These are phyloP conservation scores for Sciurus carolinensis DNA, from an alignment of 2,797 vertebrate species.

Conservation along the genomic window DNA sequence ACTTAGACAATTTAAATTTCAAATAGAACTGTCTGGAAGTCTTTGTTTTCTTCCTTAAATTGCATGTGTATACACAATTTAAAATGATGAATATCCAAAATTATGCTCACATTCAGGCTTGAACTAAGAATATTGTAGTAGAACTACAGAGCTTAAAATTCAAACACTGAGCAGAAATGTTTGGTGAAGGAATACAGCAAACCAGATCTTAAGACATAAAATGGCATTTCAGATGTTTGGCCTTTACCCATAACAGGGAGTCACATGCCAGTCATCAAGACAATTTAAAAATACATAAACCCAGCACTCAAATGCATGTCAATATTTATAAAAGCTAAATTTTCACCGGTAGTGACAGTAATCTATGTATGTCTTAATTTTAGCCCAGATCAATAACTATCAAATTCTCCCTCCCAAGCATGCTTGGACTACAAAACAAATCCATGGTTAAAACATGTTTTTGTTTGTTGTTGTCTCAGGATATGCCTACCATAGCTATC, in stretches of 20 bases:
- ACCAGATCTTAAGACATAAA: neutral
- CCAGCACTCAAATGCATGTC: neutral
- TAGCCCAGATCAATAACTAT: neutral
- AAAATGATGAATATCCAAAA: neutral
- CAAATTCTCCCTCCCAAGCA: neutral
- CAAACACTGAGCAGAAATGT: neutral
- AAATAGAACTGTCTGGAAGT: neutral
- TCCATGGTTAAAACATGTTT: neutral
- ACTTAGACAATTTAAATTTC: neutral
- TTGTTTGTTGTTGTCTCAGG: neutral
- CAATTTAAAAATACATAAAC: neutral
- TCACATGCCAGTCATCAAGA: neutral
- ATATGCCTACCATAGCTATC: neutral
- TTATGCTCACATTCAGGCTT: neutral
- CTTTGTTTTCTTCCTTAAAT: neutral
- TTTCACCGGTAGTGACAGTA: neutral
- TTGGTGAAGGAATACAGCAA: neutral
- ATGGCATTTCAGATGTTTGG: neutral
- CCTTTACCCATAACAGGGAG: neutral
- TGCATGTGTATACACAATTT: neutral
- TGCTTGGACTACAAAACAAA: neutral
- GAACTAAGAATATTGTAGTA: neutral
- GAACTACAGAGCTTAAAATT: neutral
- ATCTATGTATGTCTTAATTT: neutral
- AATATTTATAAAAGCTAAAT: conserved; percentile 16